Evolutionary conservation across 2,113 vertebrate species (phyloP).

Genomic region (Mesocricetus auratus): DNA sequence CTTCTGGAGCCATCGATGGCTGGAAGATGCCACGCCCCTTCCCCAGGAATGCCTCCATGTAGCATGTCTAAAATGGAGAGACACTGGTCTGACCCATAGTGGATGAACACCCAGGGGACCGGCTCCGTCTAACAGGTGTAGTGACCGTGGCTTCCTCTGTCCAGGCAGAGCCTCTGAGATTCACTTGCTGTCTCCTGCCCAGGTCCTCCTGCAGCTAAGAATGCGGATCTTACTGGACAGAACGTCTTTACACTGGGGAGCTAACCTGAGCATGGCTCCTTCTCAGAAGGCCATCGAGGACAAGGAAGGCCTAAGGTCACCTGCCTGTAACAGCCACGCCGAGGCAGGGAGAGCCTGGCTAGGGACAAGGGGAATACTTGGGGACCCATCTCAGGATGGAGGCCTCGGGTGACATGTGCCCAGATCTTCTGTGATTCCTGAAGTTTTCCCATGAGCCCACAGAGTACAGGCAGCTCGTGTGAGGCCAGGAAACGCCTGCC

Average conservation of each 20-base stretch:
- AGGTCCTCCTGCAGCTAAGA: not conserved
- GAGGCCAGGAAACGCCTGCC: accelerated
- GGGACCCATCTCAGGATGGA: not conserved
- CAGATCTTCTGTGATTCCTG: not conserved
- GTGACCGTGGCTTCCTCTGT: not conserved
- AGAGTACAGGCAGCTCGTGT: not conserved
- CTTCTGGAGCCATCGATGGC: accelerated
- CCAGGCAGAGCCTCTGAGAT: not conserved
- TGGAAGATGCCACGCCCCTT: accelerated
- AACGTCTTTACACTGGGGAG: not conserved
- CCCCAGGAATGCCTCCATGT: not conserved
- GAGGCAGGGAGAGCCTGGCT: not conserved
- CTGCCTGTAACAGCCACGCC: not conserved
- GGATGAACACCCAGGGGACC: not conserved
- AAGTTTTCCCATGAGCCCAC: not conserved
- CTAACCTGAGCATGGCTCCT: not conserved
- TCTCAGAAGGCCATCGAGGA: not conserved
- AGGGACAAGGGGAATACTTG: not conserved
- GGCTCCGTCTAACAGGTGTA: not conserved
- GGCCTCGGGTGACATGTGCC: accelerated
- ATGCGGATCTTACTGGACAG: constrained; percentile 4
- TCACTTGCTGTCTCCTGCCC: not conserved
- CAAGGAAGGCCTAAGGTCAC: not conserved
- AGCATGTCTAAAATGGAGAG: not conserved
- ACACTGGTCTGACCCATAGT: not conserved